phyloP scores from a whole-genome alignment of 2,797 vertebrate genomes.

The Poecile montanus region DNA sequence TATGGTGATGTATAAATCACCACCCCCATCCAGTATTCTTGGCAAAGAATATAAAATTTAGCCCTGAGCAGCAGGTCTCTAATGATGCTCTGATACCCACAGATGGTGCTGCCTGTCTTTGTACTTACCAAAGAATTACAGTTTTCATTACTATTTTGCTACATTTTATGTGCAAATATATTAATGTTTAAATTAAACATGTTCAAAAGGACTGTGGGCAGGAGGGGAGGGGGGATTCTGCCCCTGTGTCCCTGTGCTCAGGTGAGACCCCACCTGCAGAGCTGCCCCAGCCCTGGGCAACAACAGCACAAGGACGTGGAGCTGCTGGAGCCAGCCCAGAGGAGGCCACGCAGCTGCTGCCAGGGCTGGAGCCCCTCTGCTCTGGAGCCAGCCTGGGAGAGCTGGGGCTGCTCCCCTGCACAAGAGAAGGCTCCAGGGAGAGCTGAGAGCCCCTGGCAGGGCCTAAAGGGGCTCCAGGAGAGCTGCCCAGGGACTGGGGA shows the following conservation, averaged over 20 bases:
- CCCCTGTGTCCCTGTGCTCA: not conserved
- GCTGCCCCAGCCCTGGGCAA: not conserved
- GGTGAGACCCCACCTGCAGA: not conserved
- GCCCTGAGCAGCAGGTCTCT: not conserved
- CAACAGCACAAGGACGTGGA: not conserved
- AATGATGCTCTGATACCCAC: rapidly evolving
- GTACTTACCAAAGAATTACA: not conserved
- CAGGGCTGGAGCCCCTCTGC: not conserved
- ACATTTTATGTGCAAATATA: not conserved
- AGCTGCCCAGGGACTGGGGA: not conserved
- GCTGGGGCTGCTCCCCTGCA: not conserved
- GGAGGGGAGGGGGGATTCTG: not conserved
- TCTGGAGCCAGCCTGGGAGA: not conserved
- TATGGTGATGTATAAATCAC: not conserved
- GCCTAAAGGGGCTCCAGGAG: not conserved
- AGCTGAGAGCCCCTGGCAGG: not conserved
- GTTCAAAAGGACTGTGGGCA: not conserved
- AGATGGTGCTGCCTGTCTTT: not conserved
- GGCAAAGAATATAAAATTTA: not conserved
- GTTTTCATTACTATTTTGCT: not conserved
- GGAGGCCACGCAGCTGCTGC: not conserved
- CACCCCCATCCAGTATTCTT: not conserved
- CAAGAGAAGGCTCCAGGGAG: not conserved
- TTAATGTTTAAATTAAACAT: not conserved
- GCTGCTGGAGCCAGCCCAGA: not conserved